A percentile compares a stretch with the other conserved stretches of the same genome.
These are phyloP conservation scores for Platycheirus rosarum DNA, from an alignment of 2,888 invertebrate species.

Conservation along the genomic window DNA sequence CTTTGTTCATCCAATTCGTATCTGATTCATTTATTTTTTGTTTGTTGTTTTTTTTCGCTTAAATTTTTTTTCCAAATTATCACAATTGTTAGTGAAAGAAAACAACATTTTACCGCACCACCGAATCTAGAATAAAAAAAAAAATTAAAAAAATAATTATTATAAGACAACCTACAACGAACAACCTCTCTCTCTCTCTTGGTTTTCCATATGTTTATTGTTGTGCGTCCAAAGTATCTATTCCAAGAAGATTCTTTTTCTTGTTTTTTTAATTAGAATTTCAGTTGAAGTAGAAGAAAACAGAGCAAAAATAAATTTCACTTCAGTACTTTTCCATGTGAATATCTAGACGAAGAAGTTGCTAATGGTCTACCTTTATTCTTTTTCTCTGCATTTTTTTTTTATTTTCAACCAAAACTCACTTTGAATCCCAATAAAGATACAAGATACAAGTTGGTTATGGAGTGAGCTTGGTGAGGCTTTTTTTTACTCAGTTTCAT, in stretches of 20 bases:
- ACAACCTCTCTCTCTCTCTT: not conserved
- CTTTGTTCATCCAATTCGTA: not conserved
- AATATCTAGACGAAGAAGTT: constrained; percentile 5
- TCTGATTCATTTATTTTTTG: constrained; percentile 5
- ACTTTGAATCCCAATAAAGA: not conserved
- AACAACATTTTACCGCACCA: constrained; percentile 26
- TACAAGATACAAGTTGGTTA: not conserved
- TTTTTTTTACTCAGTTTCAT: constrained; percentile 5
- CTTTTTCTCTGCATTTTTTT: not conserved
- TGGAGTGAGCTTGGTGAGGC: constrained; percentile 25
- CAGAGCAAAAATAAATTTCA: constrained; percentile 62
- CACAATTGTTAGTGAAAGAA: constrained; percentile 23
- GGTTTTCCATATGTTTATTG: constrained; percentile 11
- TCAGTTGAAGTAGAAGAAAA: constrained; percentile 58
- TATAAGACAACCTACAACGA: no score
- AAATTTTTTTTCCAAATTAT: constrained; percentile 29
- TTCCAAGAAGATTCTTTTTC: constrained; percentile 55
- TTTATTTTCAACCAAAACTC: constrained; percentile 5
- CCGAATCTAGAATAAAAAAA: constrained; percentile 3
- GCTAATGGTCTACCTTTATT: not conserved
- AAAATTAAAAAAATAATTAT: constrained; percentile 5
- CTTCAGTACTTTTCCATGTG: constrained; percentile 64
- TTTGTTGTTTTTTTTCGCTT: constrained; percentile 6
- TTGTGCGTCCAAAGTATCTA: constrained; percentile 30
- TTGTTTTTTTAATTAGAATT: constrained; percentile 59